phyloP scores from a whole-genome alignment of 30 jellyfish, hydroid and myxozoan species.

The Pelagia noctiluca region DNA sequence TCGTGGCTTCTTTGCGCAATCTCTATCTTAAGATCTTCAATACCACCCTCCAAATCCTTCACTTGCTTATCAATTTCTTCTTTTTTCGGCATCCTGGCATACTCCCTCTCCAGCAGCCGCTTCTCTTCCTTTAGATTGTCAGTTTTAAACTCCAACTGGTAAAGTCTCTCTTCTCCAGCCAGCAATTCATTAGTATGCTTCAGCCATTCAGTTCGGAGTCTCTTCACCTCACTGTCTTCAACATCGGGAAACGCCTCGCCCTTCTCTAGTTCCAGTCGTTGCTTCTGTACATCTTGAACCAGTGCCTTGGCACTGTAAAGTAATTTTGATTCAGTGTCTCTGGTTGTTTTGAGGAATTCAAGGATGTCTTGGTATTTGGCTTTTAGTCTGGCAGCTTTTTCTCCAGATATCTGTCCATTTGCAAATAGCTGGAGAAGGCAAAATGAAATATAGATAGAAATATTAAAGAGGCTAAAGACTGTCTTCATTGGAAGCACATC shows the following conservation, averaged over 20 bases:
- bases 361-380: conserved; percentile 73
- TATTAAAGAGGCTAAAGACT: no score
- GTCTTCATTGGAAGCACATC: no score
- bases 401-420: conserved; percentile 80
- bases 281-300: conserved; percentile 77
- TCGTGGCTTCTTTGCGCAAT: conserved; percentile 90
- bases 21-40: conserved; percentile 83
- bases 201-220: conserved; percentile 73
- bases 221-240: conserved; percentile 92
- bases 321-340: conserved; percentile 73
- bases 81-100: conserved; percentile 78
- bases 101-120: conserved; percentile 76
- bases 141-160: conserved; percentile 67
- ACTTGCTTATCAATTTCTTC: conserved; percentile 86
- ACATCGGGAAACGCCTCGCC: conserved; percentile 91
- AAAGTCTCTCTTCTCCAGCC: conserved; percentile 82
- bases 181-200: conserved; percentile 77
- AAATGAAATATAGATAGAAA: not conserved
- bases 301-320: conserved; percentile 80
- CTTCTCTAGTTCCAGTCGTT: conserved; percentile 69
- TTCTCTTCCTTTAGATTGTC: conserved; percentile 86
- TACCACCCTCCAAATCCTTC: conserved; percentile 54
- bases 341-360: conserved; percentile 59
- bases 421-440: conserved; percentile 57
- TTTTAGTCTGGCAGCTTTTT: conserved; percentile 81